Evolutionary conservation across 1,140 invertebrate genomes (phyloP).

Genomic region (Mactra quadrangularis): DNA sequence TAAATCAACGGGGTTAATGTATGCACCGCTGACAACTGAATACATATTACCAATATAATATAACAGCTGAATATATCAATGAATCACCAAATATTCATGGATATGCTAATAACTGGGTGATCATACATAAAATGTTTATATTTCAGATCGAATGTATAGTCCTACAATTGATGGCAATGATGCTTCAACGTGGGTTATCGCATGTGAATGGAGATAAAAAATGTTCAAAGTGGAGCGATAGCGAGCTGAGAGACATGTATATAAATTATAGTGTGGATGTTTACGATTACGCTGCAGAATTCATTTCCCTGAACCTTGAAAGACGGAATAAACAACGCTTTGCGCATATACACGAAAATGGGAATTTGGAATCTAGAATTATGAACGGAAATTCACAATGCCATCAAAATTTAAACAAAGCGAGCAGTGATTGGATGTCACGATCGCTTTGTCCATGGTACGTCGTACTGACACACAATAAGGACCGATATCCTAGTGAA

Average conservation of each 20-base stretch:
- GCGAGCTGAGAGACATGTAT: not conserved
- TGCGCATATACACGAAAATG: not conserved
- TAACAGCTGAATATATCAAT: too few species aligned
- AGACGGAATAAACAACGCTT: not conserved
- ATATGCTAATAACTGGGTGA: too few species aligned
- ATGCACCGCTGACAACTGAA: too few species aligned
- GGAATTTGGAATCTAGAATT: not conserved
- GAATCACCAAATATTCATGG: too few species aligned
- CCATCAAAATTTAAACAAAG: not conserved
- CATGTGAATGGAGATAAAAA: not conserved
- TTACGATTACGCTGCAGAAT: not conserved
- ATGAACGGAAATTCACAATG: not conserved
- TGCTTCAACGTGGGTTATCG: too few species aligned
- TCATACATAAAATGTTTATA: too few species aligned
- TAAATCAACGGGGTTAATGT: too few species aligned
- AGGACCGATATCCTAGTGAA: not conserved
- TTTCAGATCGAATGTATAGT: too few species aligned
- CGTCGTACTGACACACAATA: conserved; percentile 6
- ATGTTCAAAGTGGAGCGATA: not conserved
- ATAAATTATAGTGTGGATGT: not conserved
- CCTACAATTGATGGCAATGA: too few species aligned
- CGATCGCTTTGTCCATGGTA: conserved; percentile 38
- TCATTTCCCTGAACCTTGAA: not conserved
- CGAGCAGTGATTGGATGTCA: not conserved
- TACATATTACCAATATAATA: too few species aligned